Conservation (phyloP, 2,888 invertebrate species). For the Mythimna ferrago region DNA sequence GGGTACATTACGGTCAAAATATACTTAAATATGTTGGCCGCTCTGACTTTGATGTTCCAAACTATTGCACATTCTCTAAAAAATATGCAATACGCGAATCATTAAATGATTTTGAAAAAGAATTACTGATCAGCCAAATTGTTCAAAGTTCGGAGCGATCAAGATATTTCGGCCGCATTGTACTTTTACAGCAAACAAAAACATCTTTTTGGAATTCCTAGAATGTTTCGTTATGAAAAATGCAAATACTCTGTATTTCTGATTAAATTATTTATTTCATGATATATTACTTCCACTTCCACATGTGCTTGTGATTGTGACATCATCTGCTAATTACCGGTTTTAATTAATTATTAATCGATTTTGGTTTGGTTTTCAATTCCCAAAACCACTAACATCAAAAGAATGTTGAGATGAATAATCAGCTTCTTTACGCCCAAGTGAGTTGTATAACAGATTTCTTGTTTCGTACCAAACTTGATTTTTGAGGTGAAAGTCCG, state of each 20-base stretch:
- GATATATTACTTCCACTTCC: too few relatives aligned
- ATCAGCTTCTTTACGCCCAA: conserved; percentile 68
- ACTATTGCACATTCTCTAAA: too few relatives aligned
- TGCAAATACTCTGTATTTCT: neutral
- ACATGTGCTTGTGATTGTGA: too few relatives aligned
- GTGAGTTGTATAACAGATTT: conserved; percentile 82
- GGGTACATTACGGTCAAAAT: neutral
- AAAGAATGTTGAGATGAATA: conserved; percentile 60
- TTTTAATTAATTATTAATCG: neutral
- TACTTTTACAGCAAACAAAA: too few relatives aligned
- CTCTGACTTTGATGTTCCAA: neutral
- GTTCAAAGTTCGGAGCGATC: too few relatives aligned
- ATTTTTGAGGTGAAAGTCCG: conserved; percentile 85
- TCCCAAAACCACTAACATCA: conserved; percentile 18
- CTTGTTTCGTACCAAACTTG: conserved; percentile 77
- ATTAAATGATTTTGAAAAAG: too few relatives aligned
- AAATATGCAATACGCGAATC: too few relatives aligned
- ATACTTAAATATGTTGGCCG: too few relatives aligned
- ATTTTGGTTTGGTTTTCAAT: neutral
- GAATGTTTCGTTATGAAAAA: neutral
- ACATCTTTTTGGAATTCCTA: neutral
- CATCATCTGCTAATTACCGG: neutral
- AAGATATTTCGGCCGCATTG: too few relatives aligned
- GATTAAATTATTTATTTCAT: too few relatives aligned
- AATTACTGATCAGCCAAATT: too few relatives aligned